Percentiles rank a stretch among this genome's conserved stretches.
These are phyloP conservation scores for Tapirus terrestris DNA, from an alignment of 2,113 vertebrate genomes.

Conservation along the genomic window DNA sequence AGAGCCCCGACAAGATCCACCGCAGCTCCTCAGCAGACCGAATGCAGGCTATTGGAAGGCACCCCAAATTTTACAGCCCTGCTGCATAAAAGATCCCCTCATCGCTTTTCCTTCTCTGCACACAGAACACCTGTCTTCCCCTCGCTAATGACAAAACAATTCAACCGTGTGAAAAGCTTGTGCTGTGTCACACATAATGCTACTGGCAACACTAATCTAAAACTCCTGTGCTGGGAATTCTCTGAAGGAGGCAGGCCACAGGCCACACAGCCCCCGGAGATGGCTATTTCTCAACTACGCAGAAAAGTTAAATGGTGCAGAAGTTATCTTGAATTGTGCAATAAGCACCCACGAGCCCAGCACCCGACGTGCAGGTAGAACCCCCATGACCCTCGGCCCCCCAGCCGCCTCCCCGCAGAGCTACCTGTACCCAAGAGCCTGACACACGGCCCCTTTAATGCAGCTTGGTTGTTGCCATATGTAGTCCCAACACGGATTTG, in stretches of 20 bases:
- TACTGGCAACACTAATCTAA: too few relatives aligned
- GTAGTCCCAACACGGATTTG: neutral
- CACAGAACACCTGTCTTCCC: neutral
- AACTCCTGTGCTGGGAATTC: neutral
- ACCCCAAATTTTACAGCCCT: neutral
- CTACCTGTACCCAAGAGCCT: neutral
- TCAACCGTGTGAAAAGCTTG: too few relatives aligned
- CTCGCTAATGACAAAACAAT: too few relatives aligned
- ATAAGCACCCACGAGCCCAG: neutral
- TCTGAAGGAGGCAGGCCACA: neutral
- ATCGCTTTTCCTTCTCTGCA: neutral
- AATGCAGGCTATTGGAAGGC: rapidly evolving
- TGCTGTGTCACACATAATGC: neutral
- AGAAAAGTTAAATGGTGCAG: rapidly evolving
- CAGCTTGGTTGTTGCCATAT: neutral
- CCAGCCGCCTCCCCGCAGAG: neutral
- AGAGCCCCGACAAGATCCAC: neutral
- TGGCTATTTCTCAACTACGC: neutral
- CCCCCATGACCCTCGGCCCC: rapidly evolving
- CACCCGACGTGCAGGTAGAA: rapidly evolving
- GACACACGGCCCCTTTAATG: neutral
- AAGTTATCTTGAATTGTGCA: neutral
- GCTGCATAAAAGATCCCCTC: rapidly evolving
- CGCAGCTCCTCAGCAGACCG: too few relatives aligned
- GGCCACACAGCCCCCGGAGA: neutral